These are phyloP conservation scores for Lemur catta DNA, from an alignment of 2,797 vertebrate species.

Conservation along the genomic window DNA sequence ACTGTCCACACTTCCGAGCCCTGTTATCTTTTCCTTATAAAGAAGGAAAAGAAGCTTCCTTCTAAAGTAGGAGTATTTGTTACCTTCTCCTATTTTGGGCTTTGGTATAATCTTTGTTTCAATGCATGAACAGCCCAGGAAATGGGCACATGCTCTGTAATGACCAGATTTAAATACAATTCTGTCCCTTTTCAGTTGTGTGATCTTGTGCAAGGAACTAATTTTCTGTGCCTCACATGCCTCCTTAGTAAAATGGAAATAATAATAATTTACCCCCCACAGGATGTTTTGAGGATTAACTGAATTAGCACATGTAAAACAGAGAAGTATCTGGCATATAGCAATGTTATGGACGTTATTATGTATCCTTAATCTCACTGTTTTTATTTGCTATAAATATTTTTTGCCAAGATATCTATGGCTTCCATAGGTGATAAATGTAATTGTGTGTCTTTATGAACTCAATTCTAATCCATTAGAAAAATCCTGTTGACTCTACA, in stretches of 20 bases:
- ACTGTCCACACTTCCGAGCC: neutral
- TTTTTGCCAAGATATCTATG: slow-evolving; percentile 37
- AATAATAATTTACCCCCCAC: neutral
- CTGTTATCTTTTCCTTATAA: neutral
- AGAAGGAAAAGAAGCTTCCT: neutral
- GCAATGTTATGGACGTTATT: neutral
- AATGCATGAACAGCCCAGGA: neutral
- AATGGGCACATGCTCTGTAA: neutral
- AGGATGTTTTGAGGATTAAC: neutral
- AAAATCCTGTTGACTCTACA: neutral
- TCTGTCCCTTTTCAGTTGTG: neutral
- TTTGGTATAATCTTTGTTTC: neutral
- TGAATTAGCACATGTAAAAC: neutral
- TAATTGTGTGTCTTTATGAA: slow-evolving; percentile 51
- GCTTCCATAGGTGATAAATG: slow-evolving; percentile 1
- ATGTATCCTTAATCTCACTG: neutral
- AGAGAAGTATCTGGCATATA: neutral
- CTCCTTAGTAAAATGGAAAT: neutral
- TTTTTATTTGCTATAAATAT: neutral
- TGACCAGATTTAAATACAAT: neutral
- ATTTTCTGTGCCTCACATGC: neutral
- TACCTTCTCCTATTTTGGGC: neutral
- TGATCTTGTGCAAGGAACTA: neutral
- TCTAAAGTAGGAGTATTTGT: neutral
- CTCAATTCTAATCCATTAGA: slow-evolving; percentile 22